phyloP scores from a whole-genome alignment of 2,888 invertebrate species.

The Machimus atricapillus region DNA sequence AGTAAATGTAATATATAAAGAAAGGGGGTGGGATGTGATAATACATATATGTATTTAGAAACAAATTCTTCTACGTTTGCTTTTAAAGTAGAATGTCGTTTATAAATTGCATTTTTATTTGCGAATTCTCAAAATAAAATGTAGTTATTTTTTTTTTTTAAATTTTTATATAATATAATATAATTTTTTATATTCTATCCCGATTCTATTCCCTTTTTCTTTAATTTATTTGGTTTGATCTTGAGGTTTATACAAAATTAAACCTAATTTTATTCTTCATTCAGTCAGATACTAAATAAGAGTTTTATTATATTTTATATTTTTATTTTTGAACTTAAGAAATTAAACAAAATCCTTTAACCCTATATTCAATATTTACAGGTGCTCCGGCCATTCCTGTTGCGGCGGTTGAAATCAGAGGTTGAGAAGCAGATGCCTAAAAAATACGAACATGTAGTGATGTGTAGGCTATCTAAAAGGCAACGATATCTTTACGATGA shows the following conservation, averaged over 20 bases:
- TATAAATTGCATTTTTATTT: no score
- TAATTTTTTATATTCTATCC: background rate
- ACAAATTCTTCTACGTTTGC: background rate
- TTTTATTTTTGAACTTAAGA: background rate
- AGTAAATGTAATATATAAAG: background rate
- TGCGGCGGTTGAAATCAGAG: conserved; percentile 90
- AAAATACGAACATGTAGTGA: conserved; percentile 94
- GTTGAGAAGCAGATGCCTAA: conserved; percentile 97
- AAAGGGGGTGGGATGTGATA: background rate
- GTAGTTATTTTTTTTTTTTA: no score
- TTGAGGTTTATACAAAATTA: background rate
- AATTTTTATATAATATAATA: no score
- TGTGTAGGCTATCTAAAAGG: conserved; percentile 93
- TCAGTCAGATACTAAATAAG: background rate
- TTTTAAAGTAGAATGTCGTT: no score
- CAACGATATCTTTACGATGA: conserved; percentile 98
- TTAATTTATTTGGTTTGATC: background rate
- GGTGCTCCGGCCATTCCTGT: conserved; percentile 91
- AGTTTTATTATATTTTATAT: background rate
- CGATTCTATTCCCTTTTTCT: background rate
- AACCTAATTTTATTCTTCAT: background rate
- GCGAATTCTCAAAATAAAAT: no score
- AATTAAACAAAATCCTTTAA: background rate
- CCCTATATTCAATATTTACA: conserved; percentile 54
- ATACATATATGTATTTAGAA: background rate